Conservation (phyloP, 2,113 vertebrate species). For the Erythrocercus mccallii region DNA sequence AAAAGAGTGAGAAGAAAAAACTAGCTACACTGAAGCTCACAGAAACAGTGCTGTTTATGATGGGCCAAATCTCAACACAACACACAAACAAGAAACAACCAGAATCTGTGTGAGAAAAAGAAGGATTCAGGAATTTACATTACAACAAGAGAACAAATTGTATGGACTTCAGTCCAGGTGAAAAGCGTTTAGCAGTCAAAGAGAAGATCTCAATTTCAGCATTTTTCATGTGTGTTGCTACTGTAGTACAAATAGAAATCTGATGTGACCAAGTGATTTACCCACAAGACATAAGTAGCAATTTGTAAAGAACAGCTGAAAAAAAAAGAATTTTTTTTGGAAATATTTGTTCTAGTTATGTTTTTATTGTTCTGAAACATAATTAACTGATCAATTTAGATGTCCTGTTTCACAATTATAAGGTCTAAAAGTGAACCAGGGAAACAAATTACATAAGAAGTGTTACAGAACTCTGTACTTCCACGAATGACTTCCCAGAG, state of each 20-base stretch:
- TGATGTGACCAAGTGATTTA: not conserved
- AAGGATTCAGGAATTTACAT: not conserved
- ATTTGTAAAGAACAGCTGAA: not conserved
- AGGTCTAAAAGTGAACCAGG: not conserved
- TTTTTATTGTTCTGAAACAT: not conserved
- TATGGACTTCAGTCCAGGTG: not conserved
- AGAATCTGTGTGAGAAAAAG: not conserved
- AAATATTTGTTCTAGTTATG: not conserved
- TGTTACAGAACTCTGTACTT: not conserved
- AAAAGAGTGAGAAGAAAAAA: not conserved
- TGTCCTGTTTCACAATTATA: not conserved
- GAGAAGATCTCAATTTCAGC: not conserved
- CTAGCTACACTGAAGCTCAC: not conserved
- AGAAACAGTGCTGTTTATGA: not conserved
- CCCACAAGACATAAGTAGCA: not conserved
- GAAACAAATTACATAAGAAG: not conserved
- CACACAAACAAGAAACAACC: not conserved
- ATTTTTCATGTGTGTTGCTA: not conserved
- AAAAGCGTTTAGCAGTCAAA: not conserved
- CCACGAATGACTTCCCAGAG: not conserved
- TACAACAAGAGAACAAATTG: not conserved
- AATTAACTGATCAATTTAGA: not conserved
- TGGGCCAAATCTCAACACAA: not conserved
- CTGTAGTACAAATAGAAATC: not conserved
- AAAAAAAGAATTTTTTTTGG: not conserved